Conservation (phyloP, 2,888 invertebrate species). For the Athalia circularis region DNA sequence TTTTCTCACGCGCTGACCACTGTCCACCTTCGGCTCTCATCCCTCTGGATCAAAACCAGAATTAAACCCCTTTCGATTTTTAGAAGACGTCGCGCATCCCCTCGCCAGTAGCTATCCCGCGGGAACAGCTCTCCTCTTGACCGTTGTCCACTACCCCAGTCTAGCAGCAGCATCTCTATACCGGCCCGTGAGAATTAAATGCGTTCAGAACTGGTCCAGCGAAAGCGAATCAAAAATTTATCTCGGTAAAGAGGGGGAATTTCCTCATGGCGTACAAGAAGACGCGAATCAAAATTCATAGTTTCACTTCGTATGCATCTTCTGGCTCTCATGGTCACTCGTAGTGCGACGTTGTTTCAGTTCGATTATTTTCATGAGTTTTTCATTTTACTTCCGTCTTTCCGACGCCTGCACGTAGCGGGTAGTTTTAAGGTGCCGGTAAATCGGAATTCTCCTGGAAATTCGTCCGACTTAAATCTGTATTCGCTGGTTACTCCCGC, state of each 20-base stretch:
- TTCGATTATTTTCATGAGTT: constrained; percentile 35
- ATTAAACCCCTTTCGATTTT: constrained; percentile 72
- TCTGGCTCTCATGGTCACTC: constrained; percentile 29
- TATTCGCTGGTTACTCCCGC: neutral
- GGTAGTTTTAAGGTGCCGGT: neutral
- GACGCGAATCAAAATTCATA: constrained; percentile 60
- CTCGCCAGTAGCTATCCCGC: constrained; percentile 49
- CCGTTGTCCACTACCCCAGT: constrained; percentile 72
- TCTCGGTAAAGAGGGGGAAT: constrained; percentile 23
- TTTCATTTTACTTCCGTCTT: constrained; percentile 1
- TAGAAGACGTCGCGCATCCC: constrained; percentile 55
- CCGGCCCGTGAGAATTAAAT: constrained; percentile 62
- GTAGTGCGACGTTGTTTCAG: constrained; percentile 2
- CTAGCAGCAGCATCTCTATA: constrained; percentile 66
- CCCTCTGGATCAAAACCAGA: constrained; percentile 72
- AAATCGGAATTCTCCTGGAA: neutral
- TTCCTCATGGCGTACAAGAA: constrained; percentile 47
- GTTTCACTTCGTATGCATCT: constrained; percentile 53
- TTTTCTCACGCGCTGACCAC: constrained; percentile 71
- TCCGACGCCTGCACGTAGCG: constrained; percentile 7
- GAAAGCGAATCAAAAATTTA: constrained; percentile 40
- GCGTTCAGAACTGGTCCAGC: constrained; percentile 69
- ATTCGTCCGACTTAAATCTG: neutral
- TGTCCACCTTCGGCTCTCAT: constrained; percentile 55
- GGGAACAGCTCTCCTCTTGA: constrained; percentile 63